A percentile compares a stretch with the other conserved stretches of the same genome.
phyloP scores from a whole-genome alignment of 64 coral and sea anemone species.

The Actinia equina region DNA sequence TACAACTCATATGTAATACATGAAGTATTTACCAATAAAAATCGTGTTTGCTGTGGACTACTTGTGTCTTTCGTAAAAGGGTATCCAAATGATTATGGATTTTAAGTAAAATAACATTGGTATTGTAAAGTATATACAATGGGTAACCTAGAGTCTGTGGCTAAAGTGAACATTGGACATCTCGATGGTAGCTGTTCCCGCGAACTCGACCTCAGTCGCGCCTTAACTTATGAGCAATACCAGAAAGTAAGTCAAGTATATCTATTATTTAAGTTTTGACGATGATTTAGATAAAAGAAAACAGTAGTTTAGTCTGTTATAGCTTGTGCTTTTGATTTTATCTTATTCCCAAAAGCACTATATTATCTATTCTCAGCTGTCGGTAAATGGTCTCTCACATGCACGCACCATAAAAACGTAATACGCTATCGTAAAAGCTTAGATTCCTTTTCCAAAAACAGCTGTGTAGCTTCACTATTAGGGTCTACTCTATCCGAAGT shows the following conservation, averaged over 20 bases:
- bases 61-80: background rate
- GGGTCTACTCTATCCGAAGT: background rate
- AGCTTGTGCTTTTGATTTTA: background rate
- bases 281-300: background rate
- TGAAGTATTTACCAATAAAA: background rate
- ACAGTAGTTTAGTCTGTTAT: background rate
- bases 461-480: background rate
- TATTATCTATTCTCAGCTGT: no score
- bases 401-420: no score
- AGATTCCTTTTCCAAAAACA: background rate
- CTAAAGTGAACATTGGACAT: conserved; percentile 69
- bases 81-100: background rate
- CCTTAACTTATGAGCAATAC: conserved; percentile 66
- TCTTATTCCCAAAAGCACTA: background rate
- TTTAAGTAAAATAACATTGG: background rate
- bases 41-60: background rate
- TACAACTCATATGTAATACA: background rate
- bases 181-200: conserved; percentile 62
- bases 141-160: conserved; percentile 77
- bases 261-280: background rate
- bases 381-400: no score
- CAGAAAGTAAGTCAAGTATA: conserved; percentile 46
- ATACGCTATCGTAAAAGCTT: no score
- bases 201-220: conserved; percentile 76
- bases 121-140: conserved; percentile 17